Conservation (phyloP, 2,888 invertebrate genomes). For the Chaitophorus viminalis region DNA sequence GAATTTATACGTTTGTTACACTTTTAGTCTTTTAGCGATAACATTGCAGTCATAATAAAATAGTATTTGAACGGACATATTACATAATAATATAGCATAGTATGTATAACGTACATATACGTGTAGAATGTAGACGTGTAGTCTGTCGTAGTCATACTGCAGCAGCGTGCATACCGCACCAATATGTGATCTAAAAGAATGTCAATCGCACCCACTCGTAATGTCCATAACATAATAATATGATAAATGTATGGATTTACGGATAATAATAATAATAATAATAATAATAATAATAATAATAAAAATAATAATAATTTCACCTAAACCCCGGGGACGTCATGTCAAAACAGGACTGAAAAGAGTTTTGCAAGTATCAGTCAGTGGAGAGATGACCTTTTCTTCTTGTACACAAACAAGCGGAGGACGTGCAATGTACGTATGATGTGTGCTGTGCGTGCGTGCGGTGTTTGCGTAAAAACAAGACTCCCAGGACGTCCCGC, state of each 20-base stretch:
- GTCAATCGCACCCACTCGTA: conserved; percentile 40
- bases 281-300: too few species aligned
- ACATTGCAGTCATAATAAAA: too few species aligned
- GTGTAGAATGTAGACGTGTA: too few species aligned
- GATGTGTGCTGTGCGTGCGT: neutral
- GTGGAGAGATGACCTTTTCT: conserved; percentile 5
- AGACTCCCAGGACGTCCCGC: conserved; percentile 47
- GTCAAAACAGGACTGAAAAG: conserved; percentile 42
- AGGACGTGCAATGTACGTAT: neutral
- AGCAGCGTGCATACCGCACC: neutral
- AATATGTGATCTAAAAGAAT: conserved; percentile 22
- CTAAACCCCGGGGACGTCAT: conserved; percentile 21
- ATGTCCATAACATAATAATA: neutral
- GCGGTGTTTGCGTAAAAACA: conserved; percentile 47
- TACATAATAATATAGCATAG: too few species aligned
- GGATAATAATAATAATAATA: neutral
- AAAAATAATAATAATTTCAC: neutral
- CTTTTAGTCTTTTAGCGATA: too few species aligned
- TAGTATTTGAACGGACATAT: too few species aligned
- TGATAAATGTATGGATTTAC: neutral
- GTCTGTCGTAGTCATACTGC: too few species aligned
- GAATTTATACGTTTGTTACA: too few species aligned
- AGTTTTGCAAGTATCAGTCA: conserved; percentile 36
- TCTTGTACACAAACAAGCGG: neutral
- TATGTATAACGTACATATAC: neutral